These are phyloP conservation scores for Polydrusus cervinus DNA, from an alignment of 2,888 invertebrate species.

Conservation along the genomic window DNA sequence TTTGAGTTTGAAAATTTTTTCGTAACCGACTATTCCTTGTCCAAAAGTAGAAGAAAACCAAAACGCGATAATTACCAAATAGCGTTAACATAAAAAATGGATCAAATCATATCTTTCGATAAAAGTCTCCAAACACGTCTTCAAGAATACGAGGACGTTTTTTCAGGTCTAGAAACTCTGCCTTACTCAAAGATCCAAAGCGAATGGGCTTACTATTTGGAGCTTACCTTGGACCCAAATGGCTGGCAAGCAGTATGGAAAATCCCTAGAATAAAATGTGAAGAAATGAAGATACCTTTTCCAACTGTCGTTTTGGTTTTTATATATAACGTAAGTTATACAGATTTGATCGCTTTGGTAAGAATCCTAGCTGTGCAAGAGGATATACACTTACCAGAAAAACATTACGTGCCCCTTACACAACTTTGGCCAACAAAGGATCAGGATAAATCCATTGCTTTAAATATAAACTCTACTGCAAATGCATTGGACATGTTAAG, in stretches of 20 bases:
- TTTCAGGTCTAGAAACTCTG: constrained; percentile 70
- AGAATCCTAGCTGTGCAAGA: constrained; percentile 79
- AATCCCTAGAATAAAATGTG: constrained; percentile 78
- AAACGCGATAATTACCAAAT: neutral
- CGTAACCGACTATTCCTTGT: neutral
- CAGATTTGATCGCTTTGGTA: constrained; percentile 74
- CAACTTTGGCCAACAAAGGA: constrained; percentile 79
- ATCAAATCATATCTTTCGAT: constrained; percentile 75
- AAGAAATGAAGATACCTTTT: constrained; percentile 77
- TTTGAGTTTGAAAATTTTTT: constrained; percentile 1
- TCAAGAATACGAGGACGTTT: constrained; percentile 73
- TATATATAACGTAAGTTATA: constrained; percentile 75
- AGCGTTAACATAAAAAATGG: constrained; percentile 68
- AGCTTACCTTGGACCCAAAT: constrained; percentile 77
- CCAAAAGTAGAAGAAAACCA: neutral
- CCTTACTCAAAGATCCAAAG: constrained; percentile 73
- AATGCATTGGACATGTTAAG: constrained; percentile 79
- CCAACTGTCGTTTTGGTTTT: constrained; percentile 78
- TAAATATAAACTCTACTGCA: constrained; percentile 77
- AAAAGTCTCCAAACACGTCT: constrained; percentile 75
- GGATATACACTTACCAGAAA: constrained; percentile 76
- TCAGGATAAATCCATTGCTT: constrained; percentile 74
- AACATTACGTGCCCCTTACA: constrained; percentile 76
- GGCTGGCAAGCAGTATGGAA: constrained; percentile 85
- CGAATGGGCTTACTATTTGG: constrained; percentile 75